Percentiles rank a stretch among this genome's conserved stretches.
phyloP scores from a whole-genome alignment of 1,140 invertebrate genomes.

The Stenopsyche tienmushanensis region DNA sequence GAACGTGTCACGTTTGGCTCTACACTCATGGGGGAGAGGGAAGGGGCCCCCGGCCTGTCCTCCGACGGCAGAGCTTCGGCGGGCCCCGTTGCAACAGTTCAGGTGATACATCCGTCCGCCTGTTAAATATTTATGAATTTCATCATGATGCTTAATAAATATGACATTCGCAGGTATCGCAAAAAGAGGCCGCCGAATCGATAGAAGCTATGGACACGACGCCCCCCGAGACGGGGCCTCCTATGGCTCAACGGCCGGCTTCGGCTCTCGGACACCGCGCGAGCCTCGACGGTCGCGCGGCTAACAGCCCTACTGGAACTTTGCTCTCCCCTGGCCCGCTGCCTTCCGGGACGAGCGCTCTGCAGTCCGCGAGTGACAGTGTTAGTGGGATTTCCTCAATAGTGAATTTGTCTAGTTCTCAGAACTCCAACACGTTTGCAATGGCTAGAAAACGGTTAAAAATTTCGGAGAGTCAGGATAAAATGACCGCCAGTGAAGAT shows the following conservation, averaged over 20 bases:
- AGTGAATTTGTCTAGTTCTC: constrained; percentile 34
- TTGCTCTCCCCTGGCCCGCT: neutral
- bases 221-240: neutral
- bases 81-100: constrained; percentile 34
- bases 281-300: constrained; percentile 12
- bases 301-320: constrained; percentile 16
- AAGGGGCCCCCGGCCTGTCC: constrained; percentile 41
- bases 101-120: constrained; percentile 25
- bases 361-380: constrained; percentile 5
- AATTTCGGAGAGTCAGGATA: constrained; percentile 46
- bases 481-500: constrained; percentile 44
- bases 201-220: constrained; percentile 35
- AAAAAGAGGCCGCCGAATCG: constrained; percentile 25
- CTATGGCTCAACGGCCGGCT: too few species aligned
- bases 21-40: constrained; percentile 34
- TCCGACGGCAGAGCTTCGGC: constrained; percentile 36
- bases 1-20: constrained; percentile 38
- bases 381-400: neutral
- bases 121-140: neutral
- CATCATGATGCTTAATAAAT: neutral
- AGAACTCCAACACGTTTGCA: constrained; percentile 44
- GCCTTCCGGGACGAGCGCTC: neutral
- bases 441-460: constrained; percentile 50
- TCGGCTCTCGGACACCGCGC: neutral
- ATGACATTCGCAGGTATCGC: constrained; percentile 19